These are phyloP conservation scores for Leptosomus discolor DNA, from an alignment of 2,113 vertebrate genomes.

Conservation along the genomic window DNA sequence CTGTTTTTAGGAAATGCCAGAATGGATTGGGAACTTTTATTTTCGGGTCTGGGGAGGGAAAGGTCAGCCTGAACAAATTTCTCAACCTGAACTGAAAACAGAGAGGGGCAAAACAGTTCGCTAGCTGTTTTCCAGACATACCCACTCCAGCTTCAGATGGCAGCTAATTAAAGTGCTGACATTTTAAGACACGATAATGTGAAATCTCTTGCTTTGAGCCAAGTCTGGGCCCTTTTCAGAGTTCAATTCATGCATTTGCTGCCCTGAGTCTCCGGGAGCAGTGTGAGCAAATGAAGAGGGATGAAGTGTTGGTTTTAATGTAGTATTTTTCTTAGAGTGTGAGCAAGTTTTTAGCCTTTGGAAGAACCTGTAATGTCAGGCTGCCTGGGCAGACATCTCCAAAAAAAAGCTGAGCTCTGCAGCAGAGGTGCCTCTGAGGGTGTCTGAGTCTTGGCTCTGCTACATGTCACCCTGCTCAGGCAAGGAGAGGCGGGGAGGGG, in stretches of 20 bases:
- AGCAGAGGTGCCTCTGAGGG: not conserved
- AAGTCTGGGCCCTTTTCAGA: constrained; percentile 46
- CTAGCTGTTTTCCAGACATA: not conserved
- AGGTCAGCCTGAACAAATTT: constrained; percentile 40
- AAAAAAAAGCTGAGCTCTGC: not conserved
- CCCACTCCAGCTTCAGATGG: constrained; percentile 9
- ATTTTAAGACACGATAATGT: constrained; percentile 33
- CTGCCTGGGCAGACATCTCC: not conserved
- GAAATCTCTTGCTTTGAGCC: constrained; percentile 40
- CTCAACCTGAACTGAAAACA: not conserved
- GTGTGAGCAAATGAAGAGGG: not conserved
- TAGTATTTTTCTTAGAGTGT: accelerated
- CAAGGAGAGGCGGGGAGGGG: not conserved
- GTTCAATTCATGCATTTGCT: not conserved
- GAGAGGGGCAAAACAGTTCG: not conserved
- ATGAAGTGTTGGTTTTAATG: not conserved
- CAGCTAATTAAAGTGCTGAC: constrained; percentile 60
- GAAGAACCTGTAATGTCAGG: not conserved
- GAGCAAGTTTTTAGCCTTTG: not conserved
- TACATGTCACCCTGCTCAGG: accelerated
- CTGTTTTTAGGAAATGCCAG: constrained; percentile 14
- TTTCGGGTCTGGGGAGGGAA: not conserved
- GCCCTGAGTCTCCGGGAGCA: not conserved
- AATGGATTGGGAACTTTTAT: not conserved
- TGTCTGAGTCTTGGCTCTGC: not conserved